Evolutionary conservation across 2,797 vertebrate genomes (phyloP), one percentile per base, ranked within the genome.

Genomic region (Xiphorhynchus erythropygius): DNA sequence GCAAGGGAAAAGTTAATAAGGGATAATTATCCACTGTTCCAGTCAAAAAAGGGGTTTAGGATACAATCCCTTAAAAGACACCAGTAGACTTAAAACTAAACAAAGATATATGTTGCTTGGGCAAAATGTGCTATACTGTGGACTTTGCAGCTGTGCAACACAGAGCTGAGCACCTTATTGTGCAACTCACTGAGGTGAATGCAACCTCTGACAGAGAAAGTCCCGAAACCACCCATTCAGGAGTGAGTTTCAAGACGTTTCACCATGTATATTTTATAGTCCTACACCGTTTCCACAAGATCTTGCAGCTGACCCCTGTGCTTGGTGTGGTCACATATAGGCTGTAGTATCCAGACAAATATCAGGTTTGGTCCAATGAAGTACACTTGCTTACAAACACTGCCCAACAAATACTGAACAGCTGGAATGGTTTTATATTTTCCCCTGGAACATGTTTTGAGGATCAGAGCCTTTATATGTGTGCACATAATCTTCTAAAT

Each of bases 11-110:
- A 25, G 8, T 47, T 93, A 70, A 47, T 88, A 74, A 50, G 41
- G 25, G 5, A 47, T 56, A 84, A 70, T 78, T 90, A 77, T 49
- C 35, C 39, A 50, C 55, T 44, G 5, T 81, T 81, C 18, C 49
- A 78, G 69, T 70, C 33, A 64, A 50, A 95, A 95, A 93, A 64
- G 22, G 24, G 32, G 30, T 35, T 86, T 65, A 86, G 35, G 10
- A 44, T 74, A 59, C 22, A 67, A 19, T 35, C 39, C 39, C 53
- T 90, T 83, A 83, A 69, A 19, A 86, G 63, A 46, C 19, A 52
- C 74, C 37, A 73, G 64, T 47, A 87, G 59, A 21, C 55, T 85
- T 87, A 85, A 96, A 93, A 46, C 16, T 73, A 87, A 75, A 68
- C n/a, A 84, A 55, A 87, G 28, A 35, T 81, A 19, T 25, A 41